phyloP scores from a whole-genome alignment of 2,113 vertebrate species.

The Cygnus atratus region DNA sequence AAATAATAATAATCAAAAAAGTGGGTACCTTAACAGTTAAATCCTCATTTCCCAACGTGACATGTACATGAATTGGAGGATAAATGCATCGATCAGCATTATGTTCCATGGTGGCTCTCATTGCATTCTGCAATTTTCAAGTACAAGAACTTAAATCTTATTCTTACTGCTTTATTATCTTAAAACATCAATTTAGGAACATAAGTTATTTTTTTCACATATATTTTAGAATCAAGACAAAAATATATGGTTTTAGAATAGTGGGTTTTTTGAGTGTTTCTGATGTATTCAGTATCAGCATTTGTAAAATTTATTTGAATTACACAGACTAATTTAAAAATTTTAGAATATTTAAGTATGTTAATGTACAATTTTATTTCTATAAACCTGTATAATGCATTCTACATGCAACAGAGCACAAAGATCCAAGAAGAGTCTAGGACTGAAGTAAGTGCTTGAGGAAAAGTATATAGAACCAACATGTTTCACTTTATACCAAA shows the following conservation, averaged over 20 bases:
- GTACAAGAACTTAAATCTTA: neutral
- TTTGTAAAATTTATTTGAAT: neutral
- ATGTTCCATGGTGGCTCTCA: constrained; percentile 96
- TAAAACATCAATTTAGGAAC: neutral
- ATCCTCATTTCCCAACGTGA: constrained; percentile 89
- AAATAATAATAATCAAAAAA: neutral
- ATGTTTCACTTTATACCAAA: neutral
- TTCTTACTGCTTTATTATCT: neutral
- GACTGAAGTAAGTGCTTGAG: neutral
- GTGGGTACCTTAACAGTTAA: constrained; percentile 90
- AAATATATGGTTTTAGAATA: neutral
- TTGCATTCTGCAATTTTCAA: constrained; percentile 87
- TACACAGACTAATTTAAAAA: neutral
- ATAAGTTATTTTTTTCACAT: neutral
- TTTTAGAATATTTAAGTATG: neutral
- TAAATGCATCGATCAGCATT: constrained; percentile 84
- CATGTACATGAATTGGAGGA: constrained; percentile 84
- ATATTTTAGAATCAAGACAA: neutral
- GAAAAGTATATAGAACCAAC: neutral
- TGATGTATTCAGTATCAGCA: neutral
- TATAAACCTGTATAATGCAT: neutral
- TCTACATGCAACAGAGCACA: neutral
- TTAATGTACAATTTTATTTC: neutral
- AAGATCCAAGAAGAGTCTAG: neutral
- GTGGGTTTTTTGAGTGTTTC: neutral